Percentiles rank a stretch among this genome's conserved stretches.
Evolutionary conservation across 2,113 vertebrate species (phyloP).

Genomic region (Leiothrix lutea): DNA sequence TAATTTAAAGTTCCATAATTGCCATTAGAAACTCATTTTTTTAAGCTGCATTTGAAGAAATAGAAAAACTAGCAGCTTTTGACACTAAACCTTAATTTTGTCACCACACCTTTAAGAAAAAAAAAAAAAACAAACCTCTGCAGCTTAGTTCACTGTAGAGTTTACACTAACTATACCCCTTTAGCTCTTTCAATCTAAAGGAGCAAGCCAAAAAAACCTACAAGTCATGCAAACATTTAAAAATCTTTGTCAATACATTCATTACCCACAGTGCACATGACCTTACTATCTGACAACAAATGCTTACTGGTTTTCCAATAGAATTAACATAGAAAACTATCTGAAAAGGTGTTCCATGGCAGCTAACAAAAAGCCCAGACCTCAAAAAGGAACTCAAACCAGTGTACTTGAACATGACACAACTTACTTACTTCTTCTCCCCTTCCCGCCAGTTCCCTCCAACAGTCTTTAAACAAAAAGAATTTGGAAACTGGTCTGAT

Average conservation of each 20-base stretch:
- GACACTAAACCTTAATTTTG: neutral
- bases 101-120: neutral
- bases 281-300: neutral
- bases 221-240: neutral
- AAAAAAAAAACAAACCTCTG: neutral
- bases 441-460: rapidly evolving
- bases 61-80: neutral
- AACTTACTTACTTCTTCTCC: neutral
- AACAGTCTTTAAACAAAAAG: neutral
- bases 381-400: neutral
- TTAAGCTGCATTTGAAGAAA: neutral
- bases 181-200: neutral
- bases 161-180: neutral
- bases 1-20: neutral
- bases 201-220: neutral
- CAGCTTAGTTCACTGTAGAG: neutral
- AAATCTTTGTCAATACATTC: neutral
- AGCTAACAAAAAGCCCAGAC: neutral
- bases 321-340: neutral
- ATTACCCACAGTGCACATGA: neutral
- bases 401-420: neutral
- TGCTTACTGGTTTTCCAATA: neutral
- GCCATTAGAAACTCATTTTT: neutral
- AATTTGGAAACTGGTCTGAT: neutral
- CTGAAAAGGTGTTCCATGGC: neutral